Evolutionary conservation across 2,888 invertebrate species (phyloP).

Genomic region (Microctonus aethiopoides): DNA sequence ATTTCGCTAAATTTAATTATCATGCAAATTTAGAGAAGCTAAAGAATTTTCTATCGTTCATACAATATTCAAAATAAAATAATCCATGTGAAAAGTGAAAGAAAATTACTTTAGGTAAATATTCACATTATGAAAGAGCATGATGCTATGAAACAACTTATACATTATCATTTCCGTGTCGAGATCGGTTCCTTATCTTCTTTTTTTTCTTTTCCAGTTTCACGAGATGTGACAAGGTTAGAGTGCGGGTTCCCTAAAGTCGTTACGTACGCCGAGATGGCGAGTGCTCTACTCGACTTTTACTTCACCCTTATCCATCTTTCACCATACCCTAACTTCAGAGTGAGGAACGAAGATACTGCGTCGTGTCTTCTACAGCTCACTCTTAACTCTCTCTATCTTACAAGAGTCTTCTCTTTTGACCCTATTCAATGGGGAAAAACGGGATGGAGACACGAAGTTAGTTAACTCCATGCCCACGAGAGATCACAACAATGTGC

Average conservation of each 20-base stretch:
- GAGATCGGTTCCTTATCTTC: background rate
- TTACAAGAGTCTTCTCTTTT: background rate
- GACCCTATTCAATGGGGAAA: background rate
- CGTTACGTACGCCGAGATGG: slow-evolving; percentile 19
- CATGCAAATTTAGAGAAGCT: background rate
- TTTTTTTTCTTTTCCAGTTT: background rate
- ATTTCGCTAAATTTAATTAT: background rate
- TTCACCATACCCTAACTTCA: background rate
- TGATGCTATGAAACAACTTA: background rate
- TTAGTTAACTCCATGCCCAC: slow-evolving; percentile 35
- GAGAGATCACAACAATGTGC: slow-evolving; percentile 37
- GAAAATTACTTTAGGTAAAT: no score
- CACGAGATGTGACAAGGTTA: slow-evolving; percentile 1
- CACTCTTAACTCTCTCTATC: slow-evolving; percentile 8
- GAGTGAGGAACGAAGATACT: background rate
- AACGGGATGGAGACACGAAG: slow-evolving; percentile 12
- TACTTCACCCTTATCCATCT: slow-evolving; percentile 2
- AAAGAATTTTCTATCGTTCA: background rate
- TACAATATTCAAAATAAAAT: no score
- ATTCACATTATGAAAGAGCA: background rate
- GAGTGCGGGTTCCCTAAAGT: slow-evolving; percentile 24
- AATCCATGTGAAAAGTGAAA: no score
- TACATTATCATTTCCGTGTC: background rate
- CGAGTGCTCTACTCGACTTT: slow-evolving; percentile 9
- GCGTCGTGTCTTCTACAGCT: background rate